Base-by-base conservation (phyloP, 1,140 invertebrate genomes). In the Colletes gigas region DNA sequence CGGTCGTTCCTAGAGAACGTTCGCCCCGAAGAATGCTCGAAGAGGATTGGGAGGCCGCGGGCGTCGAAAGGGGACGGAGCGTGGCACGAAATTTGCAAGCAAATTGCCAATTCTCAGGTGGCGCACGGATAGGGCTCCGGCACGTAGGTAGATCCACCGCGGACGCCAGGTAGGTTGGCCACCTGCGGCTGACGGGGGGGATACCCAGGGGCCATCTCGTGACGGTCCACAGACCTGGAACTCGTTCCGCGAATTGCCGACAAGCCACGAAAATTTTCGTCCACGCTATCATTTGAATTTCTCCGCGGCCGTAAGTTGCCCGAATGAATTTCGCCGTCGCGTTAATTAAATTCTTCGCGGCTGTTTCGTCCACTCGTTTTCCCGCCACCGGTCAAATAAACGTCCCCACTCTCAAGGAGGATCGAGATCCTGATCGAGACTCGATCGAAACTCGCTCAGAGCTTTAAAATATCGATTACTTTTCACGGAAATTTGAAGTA, bases 51-150 rank as follows among this genome's bases (percentile, higher is more conserved):
- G 65, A 14, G 19, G 82, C 78, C 83, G 82, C 77, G 44, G 76
- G 80, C 78, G 66, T 62, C 67, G 54, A 59, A 70, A 73, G 50
- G 63, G 41, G 57, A 68, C 74, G 81, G 66, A 30, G 54, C 75
- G 76, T 79, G 65, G 87, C 82, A 78, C 84, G 82, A 92, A 93
- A 92, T 93, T 93, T 93, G 91, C 92, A 93, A 93, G 91, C 91
- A 92, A 93, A 93, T 93, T 93, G 91, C 88, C 91, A 93, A 93
- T 93, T 92, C 89, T 89, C 88, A 91, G 89, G 85, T 88, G 84
- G 83, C 83, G 81, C 82, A 82, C 87, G 86, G 89, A 88, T 71
- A 88, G 83, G 86, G 73, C 69, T 30, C 30, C 63, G 59, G 67
- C 78, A 82, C 82, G 82, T 87, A 82, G 80, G 83, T 83, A 39